These are phyloP conservation scores for Petrophora chlorosata DNA, from an alignment of 2,888 invertebrate genomes.

Conservation along the genomic window DNA sequence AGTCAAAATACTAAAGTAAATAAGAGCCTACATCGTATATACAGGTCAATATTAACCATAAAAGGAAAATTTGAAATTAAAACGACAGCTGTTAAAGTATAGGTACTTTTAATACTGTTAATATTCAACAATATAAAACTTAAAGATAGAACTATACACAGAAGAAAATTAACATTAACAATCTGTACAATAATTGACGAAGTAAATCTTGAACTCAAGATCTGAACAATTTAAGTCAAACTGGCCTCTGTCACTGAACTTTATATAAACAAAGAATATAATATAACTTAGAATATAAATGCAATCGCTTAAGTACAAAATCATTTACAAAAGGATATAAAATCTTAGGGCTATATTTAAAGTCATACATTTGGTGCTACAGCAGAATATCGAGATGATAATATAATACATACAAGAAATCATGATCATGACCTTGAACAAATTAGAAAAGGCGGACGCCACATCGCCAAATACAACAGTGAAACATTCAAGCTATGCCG, in stretches of 20 bases:
- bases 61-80: not conserved
- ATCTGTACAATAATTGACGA: constrained; percentile 42
- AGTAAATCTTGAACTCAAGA: constrained; percentile 11
- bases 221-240: constrained; percentile 22
- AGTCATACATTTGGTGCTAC: constrained; percentile 8
- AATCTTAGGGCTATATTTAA: constrained; percentile 13
- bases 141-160: constrained; percentile 69
- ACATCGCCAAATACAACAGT: no score
- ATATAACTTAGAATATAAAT: constrained; percentile 39
- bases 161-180: constrained; percentile 57
- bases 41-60: no score
- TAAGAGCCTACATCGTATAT: no score
- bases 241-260: constrained; percentile 33
- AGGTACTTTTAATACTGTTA: constrained; percentile 78
- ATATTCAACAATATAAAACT: constrained; percentile 81
- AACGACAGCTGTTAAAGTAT: constrained; percentile 11
- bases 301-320: constrained; percentile 48
- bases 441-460: no score
- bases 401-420: constrained; percentile 13
- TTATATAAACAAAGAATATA: no score
- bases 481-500: no score
- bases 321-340: constrained; percentile 25
- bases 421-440: no score
- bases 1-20: no score
- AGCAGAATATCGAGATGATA: constrained; percentile 22